Base-by-base conservation (phyloP, 2,113 vertebrate species). In the Apodemus speciosus region DNA sequence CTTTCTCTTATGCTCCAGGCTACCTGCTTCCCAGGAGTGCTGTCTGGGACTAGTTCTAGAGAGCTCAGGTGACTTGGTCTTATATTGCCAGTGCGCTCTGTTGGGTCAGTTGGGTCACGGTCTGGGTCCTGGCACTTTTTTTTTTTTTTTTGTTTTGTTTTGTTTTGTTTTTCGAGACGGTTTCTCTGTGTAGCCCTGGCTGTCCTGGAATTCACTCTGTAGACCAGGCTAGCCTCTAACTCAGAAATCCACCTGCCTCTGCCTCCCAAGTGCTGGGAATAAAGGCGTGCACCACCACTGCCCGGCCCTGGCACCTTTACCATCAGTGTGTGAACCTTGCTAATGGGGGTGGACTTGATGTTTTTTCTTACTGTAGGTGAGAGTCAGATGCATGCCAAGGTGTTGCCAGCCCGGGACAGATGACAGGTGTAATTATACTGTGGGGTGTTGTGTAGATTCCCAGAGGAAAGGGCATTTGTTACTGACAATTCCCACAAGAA, bases 351-450 rank as follows among this genome's bases (percentile, higher is more conserved):
- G 58, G 51, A 32, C 73, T 43, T n/a, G 4, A 35, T 58, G 38
- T 49, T 51, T 53, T 43, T 92, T 86, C 85, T 93, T 96, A 84
- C 64, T 77, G 85, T 90, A 88, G 96, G 90, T 66, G 91, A 71
- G 75, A 15, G 51, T 92, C 56, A 8, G 64, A 51, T 58, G 4
- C 46, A 66, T 85, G 40, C n/a, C 76, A 80, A 96, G 89, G 95
- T 97, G 83, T 95, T 95, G 69, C 96, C 91, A 94, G 68, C 88
- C 60, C 96, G 94, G 91, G 95, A 90, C 93, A 72, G 43, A 91
- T 96, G 90, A 95, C 92, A 95, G 95, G 96, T 83, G n/a, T 96
- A 95, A 96, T 97, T 97, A 94, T 60, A 85, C 96, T 91, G 87
- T 96, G 85, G 23, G 66, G 93, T 90, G 62, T 96, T 95, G 92